phyloP scores from a whole-genome alignment of 2,113 vertebrate species.

The Tyrannus savana region DNA sequence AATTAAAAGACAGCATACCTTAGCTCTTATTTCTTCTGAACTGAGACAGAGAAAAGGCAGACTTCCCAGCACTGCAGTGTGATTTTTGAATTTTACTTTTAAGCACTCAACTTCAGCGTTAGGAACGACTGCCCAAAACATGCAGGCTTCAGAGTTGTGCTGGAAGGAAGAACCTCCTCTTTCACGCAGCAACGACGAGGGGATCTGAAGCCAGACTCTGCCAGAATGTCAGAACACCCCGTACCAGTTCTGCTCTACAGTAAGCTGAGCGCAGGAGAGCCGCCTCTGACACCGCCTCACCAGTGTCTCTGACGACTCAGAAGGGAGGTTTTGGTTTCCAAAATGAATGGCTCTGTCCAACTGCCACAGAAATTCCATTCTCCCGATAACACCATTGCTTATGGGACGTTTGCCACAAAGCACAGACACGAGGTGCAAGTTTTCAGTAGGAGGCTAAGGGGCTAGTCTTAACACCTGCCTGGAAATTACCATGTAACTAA shows the following conservation, averaged over 20 bases:
- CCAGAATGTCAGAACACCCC: background rate
- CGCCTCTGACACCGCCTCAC: background rate
- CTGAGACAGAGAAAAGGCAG: background rate
- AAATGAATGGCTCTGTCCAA: background rate
- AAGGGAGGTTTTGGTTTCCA: background rate
- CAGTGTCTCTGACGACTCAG: background rate
- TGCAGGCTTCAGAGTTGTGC: background rate
- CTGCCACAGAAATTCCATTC: background rate
- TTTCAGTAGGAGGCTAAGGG: background rate
- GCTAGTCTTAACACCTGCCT: background rate
- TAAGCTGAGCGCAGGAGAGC: background rate
- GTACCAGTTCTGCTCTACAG: background rate
- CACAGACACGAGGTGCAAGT: background rate
- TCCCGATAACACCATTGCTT: background rate
- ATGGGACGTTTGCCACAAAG: background rate
- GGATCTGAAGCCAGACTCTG: background rate
- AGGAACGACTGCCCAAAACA: background rate
- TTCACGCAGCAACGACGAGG: background rate
- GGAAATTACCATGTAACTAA: background rate
- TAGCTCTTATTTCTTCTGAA: background rate
- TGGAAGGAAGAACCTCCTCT: constrained; percentile 10
- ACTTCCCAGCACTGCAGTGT: background rate
- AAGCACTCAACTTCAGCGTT: background rate
- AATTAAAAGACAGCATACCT: background rate
- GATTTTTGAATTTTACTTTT: background rate